These are phyloP conservation scores for Ceratosolen solmsi DNA, from an alignment of 1,140 invertebrate genomes.

Conservation along the genomic window DNA sequence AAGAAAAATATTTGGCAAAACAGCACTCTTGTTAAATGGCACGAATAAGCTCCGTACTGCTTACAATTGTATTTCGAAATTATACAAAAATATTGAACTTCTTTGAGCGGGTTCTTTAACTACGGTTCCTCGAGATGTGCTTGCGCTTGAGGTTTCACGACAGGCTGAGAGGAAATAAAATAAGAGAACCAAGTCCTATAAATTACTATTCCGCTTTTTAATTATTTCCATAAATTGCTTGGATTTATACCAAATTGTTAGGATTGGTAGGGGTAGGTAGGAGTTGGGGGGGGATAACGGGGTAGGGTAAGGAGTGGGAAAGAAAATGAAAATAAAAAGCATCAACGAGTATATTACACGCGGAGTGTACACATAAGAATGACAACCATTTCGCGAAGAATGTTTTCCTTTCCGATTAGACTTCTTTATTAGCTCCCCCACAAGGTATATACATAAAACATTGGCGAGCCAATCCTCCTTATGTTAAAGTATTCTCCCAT, in stretches of 20 bases:
- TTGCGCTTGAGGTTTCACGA: no score
- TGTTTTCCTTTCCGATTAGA: conserved; percentile 30
- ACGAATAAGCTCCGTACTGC: neutral
- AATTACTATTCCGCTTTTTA: neutral
- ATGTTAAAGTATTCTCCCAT: neutral
- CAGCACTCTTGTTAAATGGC: neutral
- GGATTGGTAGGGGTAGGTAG: no score
- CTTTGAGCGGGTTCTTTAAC: neutral
- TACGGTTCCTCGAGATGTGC: neutral
- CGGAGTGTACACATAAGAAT: neutral
- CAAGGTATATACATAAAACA: conserved; percentile 31
- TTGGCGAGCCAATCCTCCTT: neutral
- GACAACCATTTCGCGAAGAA: neutral
- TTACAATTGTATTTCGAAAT: neutral
- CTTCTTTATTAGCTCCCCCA: conserved; percentile 18
- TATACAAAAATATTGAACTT: neutral
- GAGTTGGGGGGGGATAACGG: no score
- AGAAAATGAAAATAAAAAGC: neutral
- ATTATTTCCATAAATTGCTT: neutral
- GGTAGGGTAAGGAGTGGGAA: no score
- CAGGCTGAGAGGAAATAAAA: neutral
- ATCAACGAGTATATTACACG: neutral
- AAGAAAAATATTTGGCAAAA: neutral
- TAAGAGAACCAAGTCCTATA: neutral
- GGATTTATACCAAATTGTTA: neutral